Conservation (phyloP, 1,140 invertebrate genomes). For the Brachionus paranguensis region DNA sequence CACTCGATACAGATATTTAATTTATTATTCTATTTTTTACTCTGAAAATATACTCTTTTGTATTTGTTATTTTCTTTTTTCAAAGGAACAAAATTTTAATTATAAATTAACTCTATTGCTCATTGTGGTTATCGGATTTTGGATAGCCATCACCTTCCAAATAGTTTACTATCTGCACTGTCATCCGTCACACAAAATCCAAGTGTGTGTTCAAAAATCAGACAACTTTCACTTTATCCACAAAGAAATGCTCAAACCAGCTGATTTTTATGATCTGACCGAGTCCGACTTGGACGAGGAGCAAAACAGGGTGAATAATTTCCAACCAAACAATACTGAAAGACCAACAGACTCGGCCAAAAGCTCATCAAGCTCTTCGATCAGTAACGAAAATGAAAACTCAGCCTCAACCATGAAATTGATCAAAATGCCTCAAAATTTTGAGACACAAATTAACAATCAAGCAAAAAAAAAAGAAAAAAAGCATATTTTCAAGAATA, state of each 20-base stretch:
- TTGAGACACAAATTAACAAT: not conserved
- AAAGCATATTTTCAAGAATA: not conserved
- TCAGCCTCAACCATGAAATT: constrained; percentile 19
- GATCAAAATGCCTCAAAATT: not conserved
- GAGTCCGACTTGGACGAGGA: not conserved
- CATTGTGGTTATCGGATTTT: constrained; percentile 35
- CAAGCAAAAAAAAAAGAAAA: not conserved
- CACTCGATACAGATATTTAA: constrained; percentile 18
- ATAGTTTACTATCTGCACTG: constrained; percentile 26
- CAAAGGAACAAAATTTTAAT: constrained; percentile 17
- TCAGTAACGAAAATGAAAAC: constrained; percentile 14
- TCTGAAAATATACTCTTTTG: constrained; percentile 31
- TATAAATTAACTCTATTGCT: constrained; percentile 10
- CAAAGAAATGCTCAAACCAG: constrained; percentile 26
- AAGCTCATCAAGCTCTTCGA: constrained; percentile 23
- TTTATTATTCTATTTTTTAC: constrained; percentile 31
- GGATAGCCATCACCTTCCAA: constrained; percentile 36
- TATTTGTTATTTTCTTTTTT: constrained; percentile 26
- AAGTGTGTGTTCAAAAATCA: not conserved
- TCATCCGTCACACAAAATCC: constrained; percentile 35
- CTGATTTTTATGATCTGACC: constrained; percentile 4
- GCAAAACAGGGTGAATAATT: not conserved
- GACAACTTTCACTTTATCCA: constrained; percentile 18
- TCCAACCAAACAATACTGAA: not conserved
- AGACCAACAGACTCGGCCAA: not conserved